A percentile compares a stretch with the other conserved stretches of the same genome.
Conservation (phyloP, 1,140 invertebrate genomes). For the Dolichoris vasculosae region DNA sequence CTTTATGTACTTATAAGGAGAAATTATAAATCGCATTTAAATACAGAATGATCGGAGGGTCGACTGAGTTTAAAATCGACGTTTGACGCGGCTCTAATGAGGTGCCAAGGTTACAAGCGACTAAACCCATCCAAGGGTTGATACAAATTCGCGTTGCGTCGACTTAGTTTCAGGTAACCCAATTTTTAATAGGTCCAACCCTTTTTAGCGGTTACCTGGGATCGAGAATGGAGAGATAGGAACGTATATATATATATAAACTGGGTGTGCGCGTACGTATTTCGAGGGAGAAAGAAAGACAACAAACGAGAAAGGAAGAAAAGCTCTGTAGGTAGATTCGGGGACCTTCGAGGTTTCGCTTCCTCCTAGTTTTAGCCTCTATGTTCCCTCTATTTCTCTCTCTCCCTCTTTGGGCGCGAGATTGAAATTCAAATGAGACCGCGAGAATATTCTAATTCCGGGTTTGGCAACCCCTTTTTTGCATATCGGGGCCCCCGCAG, state of each 20-base stretch:
- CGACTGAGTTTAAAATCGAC: constrained; percentile 54
- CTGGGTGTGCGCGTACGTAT: background rate
- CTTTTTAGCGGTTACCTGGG: constrained; percentile 61
- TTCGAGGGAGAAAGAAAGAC: constrained; percentile 41
- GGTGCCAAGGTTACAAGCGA: constrained; percentile 55
- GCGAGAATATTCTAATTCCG: constrained; percentile 75
- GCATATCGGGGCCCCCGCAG: constrained; percentile 70
- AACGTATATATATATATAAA: background rate
- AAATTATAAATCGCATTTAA: constrained; percentile 33
- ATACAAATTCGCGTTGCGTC: constrained; percentile 44
- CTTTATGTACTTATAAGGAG: background rate
- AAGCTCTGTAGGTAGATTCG: constrained; percentile 37
- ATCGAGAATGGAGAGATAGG: background rate
- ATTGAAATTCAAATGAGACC: constrained; percentile 76
- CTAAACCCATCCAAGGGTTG: constrained; percentile 10
- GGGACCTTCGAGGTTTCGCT: constrained; percentile 25
- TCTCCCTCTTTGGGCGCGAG: constrained; percentile 53
- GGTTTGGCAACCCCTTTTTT: constrained; percentile 71
- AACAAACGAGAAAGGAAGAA: constrained; percentile 26
- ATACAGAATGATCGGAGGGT: constrained; percentile 17
- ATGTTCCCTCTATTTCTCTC: background rate
- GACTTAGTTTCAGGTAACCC: constrained; percentile 64
- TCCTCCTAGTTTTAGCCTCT: background rate
- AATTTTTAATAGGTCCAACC: constrained; percentile 68
- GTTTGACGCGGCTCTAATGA: constrained; percentile 71